Evolutionary conservation across 2,888 invertebrate genomes (phyloP).

Genomic region (Colostygia pectinataria): DNA sequence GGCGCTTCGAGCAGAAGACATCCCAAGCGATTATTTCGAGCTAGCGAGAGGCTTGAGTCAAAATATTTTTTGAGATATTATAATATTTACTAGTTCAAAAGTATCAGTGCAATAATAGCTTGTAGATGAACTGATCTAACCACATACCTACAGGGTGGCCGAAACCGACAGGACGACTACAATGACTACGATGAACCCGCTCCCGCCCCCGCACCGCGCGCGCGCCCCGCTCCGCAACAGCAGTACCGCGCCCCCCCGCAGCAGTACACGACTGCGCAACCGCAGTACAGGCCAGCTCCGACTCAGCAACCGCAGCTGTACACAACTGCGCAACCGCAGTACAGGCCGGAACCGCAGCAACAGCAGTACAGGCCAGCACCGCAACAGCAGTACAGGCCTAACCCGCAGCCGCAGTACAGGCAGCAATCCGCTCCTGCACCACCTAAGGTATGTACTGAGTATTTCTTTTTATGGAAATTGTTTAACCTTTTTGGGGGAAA

Average conservation of each 20-base stretch:
- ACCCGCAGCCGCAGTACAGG: slow-evolving; percentile 44
- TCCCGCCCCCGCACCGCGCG: slow-evolving; percentile 47
- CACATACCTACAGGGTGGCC: slow-evolving; percentile 45
- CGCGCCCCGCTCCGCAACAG: slow-evolving; percentile 42
- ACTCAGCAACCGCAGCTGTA: slow-evolving; percentile 42
- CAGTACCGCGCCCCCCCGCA: slow-evolving; percentile 28
- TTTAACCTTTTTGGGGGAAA: too few species aligned
- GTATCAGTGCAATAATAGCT: too few species aligned
- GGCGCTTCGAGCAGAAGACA: too few species aligned
- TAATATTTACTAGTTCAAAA: too few species aligned
- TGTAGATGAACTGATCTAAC: too few species aligned
- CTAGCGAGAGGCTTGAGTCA: too few species aligned
- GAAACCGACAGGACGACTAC: slow-evolving; percentile 58
- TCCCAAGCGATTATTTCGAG: too few species aligned
- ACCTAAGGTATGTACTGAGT: slow-evolving; percentile 52
- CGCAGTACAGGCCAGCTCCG: slow-evolving; percentile 49
- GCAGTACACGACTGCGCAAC: too few species aligned
- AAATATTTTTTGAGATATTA: too few species aligned
- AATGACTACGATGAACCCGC: slow-evolving; percentile 69
- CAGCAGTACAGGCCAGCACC: slow-evolving; percentile 38
- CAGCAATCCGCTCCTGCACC: slow-evolving; percentile 57
- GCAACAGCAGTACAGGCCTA: slow-evolving; percentile 43
- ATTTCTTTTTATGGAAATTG: too few species aligned
- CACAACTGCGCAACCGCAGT: slow-evolving; percentile 50
- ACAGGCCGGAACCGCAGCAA: slow-evolving; percentile 51